Conservation (phyloP, 2,888 invertebrate species). For the Papilio gigon region DNA sequence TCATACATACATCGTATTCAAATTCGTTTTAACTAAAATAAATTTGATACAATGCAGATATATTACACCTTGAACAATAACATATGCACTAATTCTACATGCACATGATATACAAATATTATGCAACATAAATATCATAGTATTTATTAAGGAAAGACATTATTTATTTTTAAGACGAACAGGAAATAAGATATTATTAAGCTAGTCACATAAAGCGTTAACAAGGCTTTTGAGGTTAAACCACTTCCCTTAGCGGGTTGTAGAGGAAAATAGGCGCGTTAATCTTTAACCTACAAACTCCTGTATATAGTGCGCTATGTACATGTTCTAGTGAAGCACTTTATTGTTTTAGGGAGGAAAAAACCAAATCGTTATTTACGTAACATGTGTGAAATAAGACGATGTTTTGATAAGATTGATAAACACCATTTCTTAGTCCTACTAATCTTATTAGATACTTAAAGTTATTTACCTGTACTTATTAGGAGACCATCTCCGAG, state of each 20-base stretch:
- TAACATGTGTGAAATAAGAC: not conserved
- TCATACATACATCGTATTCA: not conserved
- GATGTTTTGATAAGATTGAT: too few species aligned
- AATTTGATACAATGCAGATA: too few species aligned
- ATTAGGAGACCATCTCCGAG: constrained; percentile 91
- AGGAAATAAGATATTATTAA: constrained; percentile 29
- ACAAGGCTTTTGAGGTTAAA: constrained; percentile 37
- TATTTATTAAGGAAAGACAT: constrained; percentile 12
- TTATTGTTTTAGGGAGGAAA: constrained; percentile 39
- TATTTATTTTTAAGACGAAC: not conserved
- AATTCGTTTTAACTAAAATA: too few species aligned
- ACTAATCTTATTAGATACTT: not conserved
- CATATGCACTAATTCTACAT: not conserved
- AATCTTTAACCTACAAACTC: constrained; percentile 27
- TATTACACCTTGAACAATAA: not conserved
- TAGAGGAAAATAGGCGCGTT: constrained; percentile 32
- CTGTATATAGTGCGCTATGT: constrained; percentile 37
- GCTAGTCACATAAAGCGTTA: constrained; percentile 17
- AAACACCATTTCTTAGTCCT: not conserved
- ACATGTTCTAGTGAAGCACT: constrained; percentile 37
- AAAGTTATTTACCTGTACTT: constrained; percentile 84
- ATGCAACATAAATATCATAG: constrained; percentile 6
- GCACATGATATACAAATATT: not conserved
- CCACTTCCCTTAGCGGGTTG: constrained; percentile 30
- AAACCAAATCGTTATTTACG: too few species aligned